phyloP scores from a whole-genome alignment of 2,113 vertebrate species.

The Pagrus major region DNA sequence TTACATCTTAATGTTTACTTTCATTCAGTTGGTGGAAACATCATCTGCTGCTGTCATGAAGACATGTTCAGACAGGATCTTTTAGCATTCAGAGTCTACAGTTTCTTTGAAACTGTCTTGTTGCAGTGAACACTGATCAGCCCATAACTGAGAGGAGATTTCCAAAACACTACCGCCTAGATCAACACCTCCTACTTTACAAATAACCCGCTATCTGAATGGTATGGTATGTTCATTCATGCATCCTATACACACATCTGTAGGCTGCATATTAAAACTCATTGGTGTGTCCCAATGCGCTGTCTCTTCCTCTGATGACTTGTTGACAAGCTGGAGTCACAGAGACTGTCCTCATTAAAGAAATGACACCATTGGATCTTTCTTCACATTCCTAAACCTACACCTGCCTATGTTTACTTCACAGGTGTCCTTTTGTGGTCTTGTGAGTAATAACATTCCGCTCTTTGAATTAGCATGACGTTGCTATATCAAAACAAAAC shows the following conservation, averaged over 20 bases:
- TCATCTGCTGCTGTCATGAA: background rate
- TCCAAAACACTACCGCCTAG: background rate
- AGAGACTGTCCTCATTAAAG: background rate
- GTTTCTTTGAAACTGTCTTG: background rate
- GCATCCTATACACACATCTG: background rate
- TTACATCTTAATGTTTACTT: background rate
- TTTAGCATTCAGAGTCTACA: conserved; percentile 2
- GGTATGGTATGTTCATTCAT: conserved; percentile 40
- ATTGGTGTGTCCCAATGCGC: background rate
- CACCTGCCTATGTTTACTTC: background rate
- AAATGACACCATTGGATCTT: background rate
- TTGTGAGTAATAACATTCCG: background rate
- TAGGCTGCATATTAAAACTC: background rate
- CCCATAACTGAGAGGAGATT: background rate
- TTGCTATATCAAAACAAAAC: background rate
- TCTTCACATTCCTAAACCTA: background rate
- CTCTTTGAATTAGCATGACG: background rate
- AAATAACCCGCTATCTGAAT: conserved; percentile 39
- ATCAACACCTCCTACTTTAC: conserved; percentile 11
- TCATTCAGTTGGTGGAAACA: background rate
- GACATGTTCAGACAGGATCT: background rate
- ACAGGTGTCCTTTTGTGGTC: background rate
- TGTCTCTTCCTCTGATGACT: background rate
- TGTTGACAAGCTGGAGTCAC: background rate
- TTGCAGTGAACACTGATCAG: conserved; percentile 40